phyloP scores from a whole-genome alignment of 2,113 vertebrate genomes.

The Apistogramma diplotaenia region DNA sequence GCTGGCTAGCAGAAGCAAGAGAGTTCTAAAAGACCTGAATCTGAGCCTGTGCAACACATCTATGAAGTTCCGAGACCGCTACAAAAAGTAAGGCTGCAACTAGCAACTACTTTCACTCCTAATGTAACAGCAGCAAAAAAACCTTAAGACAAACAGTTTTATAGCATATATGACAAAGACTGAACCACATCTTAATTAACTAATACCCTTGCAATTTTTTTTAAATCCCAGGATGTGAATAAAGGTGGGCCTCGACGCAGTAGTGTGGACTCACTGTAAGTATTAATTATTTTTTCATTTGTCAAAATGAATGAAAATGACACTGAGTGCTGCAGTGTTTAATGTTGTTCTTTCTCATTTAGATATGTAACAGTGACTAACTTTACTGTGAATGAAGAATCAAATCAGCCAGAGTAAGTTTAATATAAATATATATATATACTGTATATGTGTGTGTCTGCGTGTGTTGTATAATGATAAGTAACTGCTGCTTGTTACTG shows the following conservation, averaged over 20 bases:
- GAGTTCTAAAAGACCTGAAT: neutral
- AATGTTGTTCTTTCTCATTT: neutral
- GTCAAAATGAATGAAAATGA: too few relatives aligned
- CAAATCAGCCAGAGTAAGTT: conserved; percentile 24
- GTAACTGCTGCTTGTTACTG: neutral
- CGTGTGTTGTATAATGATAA: neutral
- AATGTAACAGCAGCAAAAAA: neutral
- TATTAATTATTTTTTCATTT: conserved; percentile 8
- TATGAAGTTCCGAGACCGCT: conserved; percentile 37
- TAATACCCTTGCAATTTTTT: neutral
- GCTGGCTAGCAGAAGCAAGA: neutral
- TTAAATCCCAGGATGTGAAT: accelerated
- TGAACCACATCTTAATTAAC: neutral
- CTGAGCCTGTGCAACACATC: conserved; percentile 26
- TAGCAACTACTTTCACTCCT: neutral
- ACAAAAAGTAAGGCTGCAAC: neutral
- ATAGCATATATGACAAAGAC: neutral
- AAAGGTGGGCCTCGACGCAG: accelerated
- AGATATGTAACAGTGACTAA: conserved; percentile 51
- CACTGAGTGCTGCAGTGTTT: neutral
- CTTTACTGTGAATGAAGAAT: accelerated
- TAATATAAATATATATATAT: neutral
- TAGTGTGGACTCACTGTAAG: conserved; percentile 52
- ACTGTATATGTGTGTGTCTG: too few relatives aligned
- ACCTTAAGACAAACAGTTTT: neutral